Evolutionary conservation across 2,888 invertebrate species (phyloP).

Genomic region (Campopleginae sp.): DNA sequence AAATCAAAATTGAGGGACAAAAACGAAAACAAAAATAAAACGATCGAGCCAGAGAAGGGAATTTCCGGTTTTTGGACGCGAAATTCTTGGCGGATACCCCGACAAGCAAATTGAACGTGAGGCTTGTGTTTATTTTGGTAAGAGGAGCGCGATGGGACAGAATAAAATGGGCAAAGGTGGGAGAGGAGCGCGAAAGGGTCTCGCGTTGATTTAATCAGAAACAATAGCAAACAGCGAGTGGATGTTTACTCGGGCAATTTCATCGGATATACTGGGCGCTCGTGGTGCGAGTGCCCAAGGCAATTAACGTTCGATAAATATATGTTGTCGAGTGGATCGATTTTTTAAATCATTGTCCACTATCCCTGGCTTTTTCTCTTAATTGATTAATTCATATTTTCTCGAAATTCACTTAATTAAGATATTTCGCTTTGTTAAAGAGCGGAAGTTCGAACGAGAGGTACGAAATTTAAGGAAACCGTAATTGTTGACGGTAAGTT

Average conservation of each 20-base stretch:
- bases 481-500: background rate
- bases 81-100: conserved; percentile 31
- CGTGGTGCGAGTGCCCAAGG: conserved; percentile 38
- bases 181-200: conserved; percentile 23
- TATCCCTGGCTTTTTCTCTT: background rate
- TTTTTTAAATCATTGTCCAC: conserved; percentile 4
- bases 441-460: background rate
- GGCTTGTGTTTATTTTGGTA: conserved; percentile 59
- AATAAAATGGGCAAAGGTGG: conserved; percentile 26
- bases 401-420: background rate
- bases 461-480: background rate
- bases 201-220: conserved; percentile 69
- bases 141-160: conserved; percentile 17
- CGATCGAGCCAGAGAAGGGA: conserved; percentile 35
- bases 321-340: conserved; percentile 8
- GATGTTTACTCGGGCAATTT: conserved; percentile 59
- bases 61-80: conserved; percentile 40
- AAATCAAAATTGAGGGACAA: background rate
- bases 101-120: conserved; percentile 52
- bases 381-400: background rate
- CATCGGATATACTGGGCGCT: conserved; percentile 44
- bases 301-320: conserved; percentile 60
- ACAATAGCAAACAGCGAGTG: conserved; percentile 63
- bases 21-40: background rate
- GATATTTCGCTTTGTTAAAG: background rate